A percentile compares a stretch with the other conserved stretches of the same genome.
These are phyloP conservation scores for Leptoclinus maculatus DNA, from an alignment of 2,797 vertebrate genomes.

Conservation along the genomic window DNA sequence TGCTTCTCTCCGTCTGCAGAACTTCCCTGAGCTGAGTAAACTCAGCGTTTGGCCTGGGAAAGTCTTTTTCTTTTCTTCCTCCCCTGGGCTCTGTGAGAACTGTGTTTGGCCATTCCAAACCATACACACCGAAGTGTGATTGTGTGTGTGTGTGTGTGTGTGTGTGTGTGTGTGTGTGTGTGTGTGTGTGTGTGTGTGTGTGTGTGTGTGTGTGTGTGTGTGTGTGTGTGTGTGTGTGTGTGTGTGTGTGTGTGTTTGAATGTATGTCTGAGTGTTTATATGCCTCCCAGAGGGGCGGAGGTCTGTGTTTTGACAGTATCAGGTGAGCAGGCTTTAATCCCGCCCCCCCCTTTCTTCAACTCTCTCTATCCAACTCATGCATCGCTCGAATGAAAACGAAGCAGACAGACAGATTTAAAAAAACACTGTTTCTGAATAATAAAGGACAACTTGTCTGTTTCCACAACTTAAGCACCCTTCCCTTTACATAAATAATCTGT, in stretches of 20 bases:
- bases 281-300: slow-evolving; percentile 65
- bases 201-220: slow-evolving; percentile 14
- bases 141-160: slow-evolving; percentile 4
- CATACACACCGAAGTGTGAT: slow-evolving; percentile 75
- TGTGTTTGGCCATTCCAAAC: slow-evolving; percentile 73
- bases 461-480: slow-evolving; percentile 59
- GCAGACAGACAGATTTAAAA: slow-evolving; percentile 32
- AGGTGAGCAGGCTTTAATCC: slow-evolving; percentile 77
- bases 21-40: slow-evolving; percentile 70
- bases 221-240: slow-evolving; percentile 9
- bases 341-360: not conserved
- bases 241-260: slow-evolving; percentile 38
- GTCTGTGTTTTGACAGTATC: slow-evolving; percentile 81
- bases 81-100: slow-evolving; percentile 70
- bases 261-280: slow-evolving; percentile 69
- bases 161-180: slow-evolving; percentile 18
- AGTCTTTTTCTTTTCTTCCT: slow-evolving; percentile 57
- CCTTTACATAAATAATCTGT: slow-evolving; percentile 74
- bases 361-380: slow-evolving; percentile 49
- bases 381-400: slow-evolving; percentile 60
- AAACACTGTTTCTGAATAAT: slow-evolving; percentile 58
- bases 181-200: slow-evolving; percentile 28
- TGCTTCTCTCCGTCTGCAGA: slow-evolving; percentile 45
- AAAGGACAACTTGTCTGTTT: slow-evolving; percentile 64
- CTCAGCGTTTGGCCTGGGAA: slow-evolving; percentile 73